phyloP scores from a whole-genome alignment of 2,797 vertebrate genomes.

The Dendrocincla tyrannina region DNA sequence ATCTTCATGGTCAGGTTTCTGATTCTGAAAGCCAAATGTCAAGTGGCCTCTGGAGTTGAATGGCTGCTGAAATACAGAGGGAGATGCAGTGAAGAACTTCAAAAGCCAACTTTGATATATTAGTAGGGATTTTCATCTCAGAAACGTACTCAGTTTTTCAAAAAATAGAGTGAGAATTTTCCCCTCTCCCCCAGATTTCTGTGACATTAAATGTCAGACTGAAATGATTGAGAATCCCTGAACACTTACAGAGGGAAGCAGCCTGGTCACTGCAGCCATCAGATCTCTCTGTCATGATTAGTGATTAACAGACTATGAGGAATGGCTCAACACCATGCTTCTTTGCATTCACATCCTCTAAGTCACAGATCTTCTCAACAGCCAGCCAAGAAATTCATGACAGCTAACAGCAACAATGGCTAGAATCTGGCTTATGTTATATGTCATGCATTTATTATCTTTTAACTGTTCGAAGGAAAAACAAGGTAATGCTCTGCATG shows the following conservation, averaged over 20 bases:
- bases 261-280: background rate
- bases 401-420: background rate
- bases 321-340: background rate
- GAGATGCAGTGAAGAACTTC: background rate
- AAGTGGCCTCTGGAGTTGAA: background rate
- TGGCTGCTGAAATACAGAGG: background rate
- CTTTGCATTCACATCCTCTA: background rate
- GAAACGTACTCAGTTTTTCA: background rate
- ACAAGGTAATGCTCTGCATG: background rate
- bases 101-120: background rate
- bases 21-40: background rate
- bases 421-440: background rate
- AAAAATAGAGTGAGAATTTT: background rate
- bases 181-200: background rate
- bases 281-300: background rate
- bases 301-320: background rate
- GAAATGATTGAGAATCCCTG: background rate
- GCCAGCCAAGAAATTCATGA: background rate
- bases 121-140: background rate
- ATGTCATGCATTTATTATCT: background rate
- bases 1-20: background rate
- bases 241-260: background rate
- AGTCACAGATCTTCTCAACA: background rate
- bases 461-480: background rate
- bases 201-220: background rate